phyloP scores from a whole-genome alignment of 2,888 invertebrate genomes.

The Morpho helenor region DNA sequence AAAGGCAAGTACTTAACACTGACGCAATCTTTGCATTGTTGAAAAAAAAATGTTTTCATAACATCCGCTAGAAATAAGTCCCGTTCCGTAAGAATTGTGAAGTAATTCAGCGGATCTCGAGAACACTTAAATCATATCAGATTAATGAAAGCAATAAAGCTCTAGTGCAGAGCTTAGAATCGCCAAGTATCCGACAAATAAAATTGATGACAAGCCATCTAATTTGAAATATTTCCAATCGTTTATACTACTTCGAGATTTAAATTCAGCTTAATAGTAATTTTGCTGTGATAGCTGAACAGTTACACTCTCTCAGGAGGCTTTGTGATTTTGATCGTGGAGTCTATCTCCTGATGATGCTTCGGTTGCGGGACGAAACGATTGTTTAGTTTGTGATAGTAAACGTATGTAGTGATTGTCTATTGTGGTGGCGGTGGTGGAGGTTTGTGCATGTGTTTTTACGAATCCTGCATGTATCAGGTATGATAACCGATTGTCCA shows the following conservation, averaged over 20 bases:
- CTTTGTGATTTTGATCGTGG: too few relatives aligned
- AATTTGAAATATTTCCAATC: constrained; percentile 13
- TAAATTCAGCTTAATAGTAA: constrained; percentile 8
- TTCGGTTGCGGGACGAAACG: too few relatives aligned
- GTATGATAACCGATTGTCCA: too few relatives aligned
- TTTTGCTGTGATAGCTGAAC: too few relatives aligned
- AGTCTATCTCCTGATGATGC: too few relatives aligned
- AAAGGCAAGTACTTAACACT: constrained; percentile 22
- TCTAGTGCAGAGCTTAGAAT: constrained; percentile 7
- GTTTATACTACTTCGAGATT: constrained; percentile 1
- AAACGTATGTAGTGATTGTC: too few relatives aligned
- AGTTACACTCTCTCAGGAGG: too few relatives aligned
- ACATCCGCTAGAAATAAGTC: constrained; percentile 19
- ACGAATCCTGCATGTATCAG: too few relatives aligned
- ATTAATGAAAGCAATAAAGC: constrained; percentile 24
- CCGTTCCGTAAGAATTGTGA: constrained; percentile 14
- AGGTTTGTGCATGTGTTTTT: too few relatives aligned
- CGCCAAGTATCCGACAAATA: constrained; percentile 4
- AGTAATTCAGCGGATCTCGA: constrained; percentile 10
- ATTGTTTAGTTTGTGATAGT: too few relatives aligned
- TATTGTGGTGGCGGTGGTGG: too few relatives aligned
- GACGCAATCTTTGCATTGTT: constrained; percentile 18
- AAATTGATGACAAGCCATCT: not conserved
- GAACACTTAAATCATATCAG: constrained; percentile 21
- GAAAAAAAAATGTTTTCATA: constrained; percentile 15